Conservation (phyloP, 2,888 invertebrate genomes). For the Eledone cirrhosa region DNA sequence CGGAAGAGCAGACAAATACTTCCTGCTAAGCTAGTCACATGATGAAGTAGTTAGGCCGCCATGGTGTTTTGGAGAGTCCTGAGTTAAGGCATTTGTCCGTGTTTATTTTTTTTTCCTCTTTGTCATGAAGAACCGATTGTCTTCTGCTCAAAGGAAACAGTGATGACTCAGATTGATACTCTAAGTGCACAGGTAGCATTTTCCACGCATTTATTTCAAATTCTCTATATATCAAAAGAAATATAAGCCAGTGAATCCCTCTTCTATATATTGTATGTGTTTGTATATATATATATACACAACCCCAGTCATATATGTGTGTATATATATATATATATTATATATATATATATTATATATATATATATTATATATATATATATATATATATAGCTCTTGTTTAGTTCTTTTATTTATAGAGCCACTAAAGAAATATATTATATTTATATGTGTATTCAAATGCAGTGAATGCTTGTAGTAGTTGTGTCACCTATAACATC, state of each 20-base stretch:
- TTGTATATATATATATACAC: neutral
- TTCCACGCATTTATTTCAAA: neutral
- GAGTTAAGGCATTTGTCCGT: neutral
- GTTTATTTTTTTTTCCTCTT: neutral
- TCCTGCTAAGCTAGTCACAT: no score
- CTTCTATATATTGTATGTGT: neutral
- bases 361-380: no score
- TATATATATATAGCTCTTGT: neutral
- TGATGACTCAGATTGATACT: constrained; percentile 25
- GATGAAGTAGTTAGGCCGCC: neutral
- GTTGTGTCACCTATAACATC: no score
- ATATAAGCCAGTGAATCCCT: neutral
- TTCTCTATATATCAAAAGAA: no score
- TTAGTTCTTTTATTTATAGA: neutral
- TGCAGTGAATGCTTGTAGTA: no score
- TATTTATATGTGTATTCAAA: no score
- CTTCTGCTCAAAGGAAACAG: constrained; percentile 26
- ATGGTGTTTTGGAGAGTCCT: neutral
- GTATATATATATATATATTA: neutral
- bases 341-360: neutral
- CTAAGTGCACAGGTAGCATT: constrained; percentile 23
- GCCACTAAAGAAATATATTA: no score
- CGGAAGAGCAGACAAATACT: no score
- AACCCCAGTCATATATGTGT: neutral
- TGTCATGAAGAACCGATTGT: constrained; percentile 23